Percentiles rank a stretch among this genome's conserved stretches.
Evolutionary conservation across 2,113 vertebrate genomes (phyloP).

Genomic region (Pipra filicauda): DNA sequence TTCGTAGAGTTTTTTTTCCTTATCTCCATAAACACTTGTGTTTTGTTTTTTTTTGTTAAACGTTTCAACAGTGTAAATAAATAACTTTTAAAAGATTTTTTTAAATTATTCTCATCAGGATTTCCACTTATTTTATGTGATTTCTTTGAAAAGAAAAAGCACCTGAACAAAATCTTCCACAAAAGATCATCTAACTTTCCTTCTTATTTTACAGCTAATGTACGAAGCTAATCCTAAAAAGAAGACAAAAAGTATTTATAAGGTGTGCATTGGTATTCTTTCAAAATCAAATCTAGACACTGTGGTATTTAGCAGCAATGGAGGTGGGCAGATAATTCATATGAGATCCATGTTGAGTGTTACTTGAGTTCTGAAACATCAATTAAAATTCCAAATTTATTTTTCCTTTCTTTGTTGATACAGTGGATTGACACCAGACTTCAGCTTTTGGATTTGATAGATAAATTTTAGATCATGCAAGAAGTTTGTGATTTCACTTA

Average conservation of each 20-base stretch:
- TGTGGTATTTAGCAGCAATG: constrained; percentile 65
- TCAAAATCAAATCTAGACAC: constrained; percentile 68
- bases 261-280: constrained; percentile 80
- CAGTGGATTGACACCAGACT: constrained; percentile 62
- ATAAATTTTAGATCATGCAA: constrained; percentile 44
- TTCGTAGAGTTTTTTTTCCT: constrained; percentile 29
- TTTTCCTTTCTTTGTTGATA: constrained; percentile 59
- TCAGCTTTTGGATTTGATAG: constrained; percentile 63
- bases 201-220: constrained; percentile 82
- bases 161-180: constrained; percentile 69
- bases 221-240: constrained; percentile 95
- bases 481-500: constrained; percentile 54
- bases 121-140: constrained; percentile 67
- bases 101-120: constrained; percentile 56
- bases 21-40: constrained; percentile 31
- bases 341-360: constrained; percentile 63
- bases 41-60: constrained; percentile 18
- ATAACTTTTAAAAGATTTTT: constrained; percentile 34
- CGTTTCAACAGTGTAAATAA: constrained; percentile 53
- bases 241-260: constrained; percentile 96
- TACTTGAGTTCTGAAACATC: constrained; percentile 49
- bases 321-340: constrained; percentile 68
- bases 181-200: constrained; percentile 74
- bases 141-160: constrained; percentile 67
- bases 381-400: constrained; percentile 52